These are phyloP conservation scores for Daubentonia madagascariensis DNA, from an alignment of 2,113 vertebrate genomes.

Conservation along the genomic window DNA sequence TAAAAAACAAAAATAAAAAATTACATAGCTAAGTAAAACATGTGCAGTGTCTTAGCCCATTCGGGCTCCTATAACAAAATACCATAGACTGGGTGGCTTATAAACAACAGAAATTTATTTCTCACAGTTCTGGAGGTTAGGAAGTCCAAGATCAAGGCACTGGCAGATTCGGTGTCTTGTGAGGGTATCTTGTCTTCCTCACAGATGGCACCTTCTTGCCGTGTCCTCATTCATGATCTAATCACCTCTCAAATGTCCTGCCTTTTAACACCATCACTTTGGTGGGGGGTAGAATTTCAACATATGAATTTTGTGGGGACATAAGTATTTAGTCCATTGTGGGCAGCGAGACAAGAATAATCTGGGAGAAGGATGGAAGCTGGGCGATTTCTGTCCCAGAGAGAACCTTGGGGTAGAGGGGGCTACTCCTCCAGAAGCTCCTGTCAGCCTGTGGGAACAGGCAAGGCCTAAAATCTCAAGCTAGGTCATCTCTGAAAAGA, in stretches of 20 bases:
- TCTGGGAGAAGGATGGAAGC: not conserved
- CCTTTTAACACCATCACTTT: not conserved
- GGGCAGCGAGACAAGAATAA: not conserved
- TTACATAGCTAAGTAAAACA: not conserved
- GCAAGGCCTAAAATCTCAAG: not conserved
- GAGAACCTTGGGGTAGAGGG: not conserved
- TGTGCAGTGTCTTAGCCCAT: not conserved
- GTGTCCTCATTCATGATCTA: not conserved
- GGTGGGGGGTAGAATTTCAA: not conserved
- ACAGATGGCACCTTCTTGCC: not conserved
- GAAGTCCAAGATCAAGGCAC: not conserved
- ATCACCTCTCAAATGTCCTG: not conserved
- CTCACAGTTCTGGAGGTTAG: not conserved
- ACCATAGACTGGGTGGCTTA: not conserved
- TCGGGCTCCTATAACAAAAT: not conserved
- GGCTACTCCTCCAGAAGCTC: not conserved
- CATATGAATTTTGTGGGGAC: not conserved
- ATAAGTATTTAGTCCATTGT: not conserved
- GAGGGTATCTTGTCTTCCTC: not conserved
- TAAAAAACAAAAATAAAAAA: not conserved
- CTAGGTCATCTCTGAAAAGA: not conserved
- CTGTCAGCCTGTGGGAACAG: not conserved
- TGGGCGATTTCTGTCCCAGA: not conserved
- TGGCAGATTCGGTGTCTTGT: not conserved
- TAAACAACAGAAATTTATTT: not conserved